Percentiles rank a stretch among this genome's conserved stretches.
Evolutionary conservation across 2,113 vertebrate genomes (phyloP).

Genomic region (Scartelaos histophorus): DNA sequence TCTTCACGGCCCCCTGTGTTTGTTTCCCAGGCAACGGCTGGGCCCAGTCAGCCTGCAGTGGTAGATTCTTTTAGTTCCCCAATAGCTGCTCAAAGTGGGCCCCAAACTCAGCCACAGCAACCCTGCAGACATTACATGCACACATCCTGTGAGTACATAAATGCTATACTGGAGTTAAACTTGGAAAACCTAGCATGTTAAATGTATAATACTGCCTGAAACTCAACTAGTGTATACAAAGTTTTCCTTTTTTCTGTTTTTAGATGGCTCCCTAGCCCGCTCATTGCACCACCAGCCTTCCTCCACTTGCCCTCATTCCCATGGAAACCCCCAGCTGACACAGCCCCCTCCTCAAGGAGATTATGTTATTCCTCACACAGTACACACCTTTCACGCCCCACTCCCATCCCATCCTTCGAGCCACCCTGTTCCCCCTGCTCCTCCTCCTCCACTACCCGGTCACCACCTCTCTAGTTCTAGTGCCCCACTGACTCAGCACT

Average conservation of each 20-base stretch:
- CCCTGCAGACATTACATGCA: constrained; percentile 96
- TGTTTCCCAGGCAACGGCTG: constrained; percentile 84
- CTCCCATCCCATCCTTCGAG: constrained; percentile 86
- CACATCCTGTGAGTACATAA: constrained; percentile 86
- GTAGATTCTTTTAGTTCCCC: constrained; percentile 86
- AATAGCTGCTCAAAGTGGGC: constrained; percentile 86
- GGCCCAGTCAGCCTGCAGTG: constrained; percentile 85
- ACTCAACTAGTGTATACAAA: neutral
- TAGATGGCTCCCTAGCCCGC: constrained; percentile 90
- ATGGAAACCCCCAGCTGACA: constrained; percentile 89
- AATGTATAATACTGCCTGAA: neutral
- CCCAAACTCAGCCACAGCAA: constrained; percentile 86
- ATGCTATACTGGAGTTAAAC: too few relatives aligned
- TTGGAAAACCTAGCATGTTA: too few relatives aligned
- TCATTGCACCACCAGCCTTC: constrained; percentile 93
- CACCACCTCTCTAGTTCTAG: constrained; percentile 85
- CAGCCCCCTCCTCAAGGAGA: constrained; percentile 90
- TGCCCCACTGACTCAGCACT: constrained; percentile 87
- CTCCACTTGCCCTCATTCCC: constrained; percentile 91
- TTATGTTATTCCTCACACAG: constrained; percentile 93
- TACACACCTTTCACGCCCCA: constrained; percentile 90
- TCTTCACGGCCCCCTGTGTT: constrained; percentile 86
- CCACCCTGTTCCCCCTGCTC: constrained; percentile 84
- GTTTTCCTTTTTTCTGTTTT: constrained; percentile 20
- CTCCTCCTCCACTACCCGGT: constrained; percentile 85